Percentiles rank a stretch among this genome's conserved stretches.
Evolutionary conservation across 2,888 invertebrate genomes (phyloP).

Genomic region (Rhingia campestris): DNA sequence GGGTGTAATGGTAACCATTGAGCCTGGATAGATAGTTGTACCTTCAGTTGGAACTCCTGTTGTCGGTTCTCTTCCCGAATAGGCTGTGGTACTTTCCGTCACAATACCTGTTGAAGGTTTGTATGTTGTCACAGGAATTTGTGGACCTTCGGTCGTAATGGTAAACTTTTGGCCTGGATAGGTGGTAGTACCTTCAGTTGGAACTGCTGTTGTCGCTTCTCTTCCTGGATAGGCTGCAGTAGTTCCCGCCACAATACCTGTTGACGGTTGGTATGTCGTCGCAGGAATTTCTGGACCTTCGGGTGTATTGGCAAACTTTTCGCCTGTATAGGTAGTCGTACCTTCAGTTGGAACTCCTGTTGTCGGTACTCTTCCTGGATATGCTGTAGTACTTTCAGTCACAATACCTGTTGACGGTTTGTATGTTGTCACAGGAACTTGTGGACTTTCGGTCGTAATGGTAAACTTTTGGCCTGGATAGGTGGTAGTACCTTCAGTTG

Average conservation of each 20-base stretch:
- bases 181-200: neutral
- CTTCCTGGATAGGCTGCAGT: neutral
- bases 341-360: neutral
- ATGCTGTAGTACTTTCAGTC: neutral
- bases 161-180: neutral
- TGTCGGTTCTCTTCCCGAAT: constrained; percentile 5
- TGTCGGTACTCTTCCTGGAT: constrained; percentile 1
- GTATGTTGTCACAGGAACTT: too few relatives aligned
- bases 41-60: neutral
- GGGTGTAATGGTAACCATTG: neutral
- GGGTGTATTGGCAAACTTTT: too few relatives aligned
- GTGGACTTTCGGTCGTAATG: too few relatives aligned
- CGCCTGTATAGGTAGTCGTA: neutral
- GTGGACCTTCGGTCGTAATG: too few relatives aligned
- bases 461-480: neutral
- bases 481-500: neutral
- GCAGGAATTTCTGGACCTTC: neutral
- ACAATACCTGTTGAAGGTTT: constrained; percentile 3
- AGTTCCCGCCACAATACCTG: neutral
- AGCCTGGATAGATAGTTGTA: too few relatives aligned
- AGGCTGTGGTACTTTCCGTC: neutral
- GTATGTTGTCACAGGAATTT: too few relatives aligned
- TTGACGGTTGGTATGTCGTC: neutral
- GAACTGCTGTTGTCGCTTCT: constrained; percentile 11
- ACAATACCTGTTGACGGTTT: neutral